phyloP scores from a whole-genome alignment of 2,888 invertebrate species.

The Sepioteuthis lessoniana region DNA sequence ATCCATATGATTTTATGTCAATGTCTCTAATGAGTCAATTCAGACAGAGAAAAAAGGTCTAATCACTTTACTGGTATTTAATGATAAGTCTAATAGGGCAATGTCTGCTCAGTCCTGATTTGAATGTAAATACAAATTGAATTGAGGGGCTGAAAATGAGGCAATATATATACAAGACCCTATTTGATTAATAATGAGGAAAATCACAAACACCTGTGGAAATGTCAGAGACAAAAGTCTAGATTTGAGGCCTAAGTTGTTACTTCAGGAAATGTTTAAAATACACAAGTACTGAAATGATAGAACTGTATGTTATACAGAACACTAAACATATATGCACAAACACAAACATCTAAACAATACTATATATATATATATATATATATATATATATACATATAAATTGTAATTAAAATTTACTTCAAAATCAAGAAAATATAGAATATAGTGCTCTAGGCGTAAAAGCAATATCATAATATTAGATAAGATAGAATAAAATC shows the following conservation, averaged over 20 bases:
- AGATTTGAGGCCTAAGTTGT: not conserved
- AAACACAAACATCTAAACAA: not conserved
- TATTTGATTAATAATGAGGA: not conserved
- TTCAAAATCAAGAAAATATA: too few species aligned
- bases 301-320: too few species aligned
- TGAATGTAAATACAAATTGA: not conserved
- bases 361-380: not conserved
- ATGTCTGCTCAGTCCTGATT: not conserved
- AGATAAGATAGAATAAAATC: too few species aligned
- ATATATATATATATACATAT: too few species aligned
- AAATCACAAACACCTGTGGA: not conserved
- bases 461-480: too few species aligned
- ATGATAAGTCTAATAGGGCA: not conserved
- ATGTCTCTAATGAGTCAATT: not conserved
- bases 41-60: not conserved
- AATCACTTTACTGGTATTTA: not conserved
- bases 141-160: not conserved
- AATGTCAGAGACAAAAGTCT: not conserved
- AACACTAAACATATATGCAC: not conserved
- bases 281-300: not conserved
- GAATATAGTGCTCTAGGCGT: too few species aligned
- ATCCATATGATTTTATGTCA: too few species aligned
- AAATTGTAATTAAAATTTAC: too few species aligned
- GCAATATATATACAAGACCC: not conserved
- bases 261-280: not conserved